These are phyloP conservation scores for Steinernema carpocapsae DNA, from an alignment of 2,888 invertebrate genomes.

Conservation along the genomic window DNA sequence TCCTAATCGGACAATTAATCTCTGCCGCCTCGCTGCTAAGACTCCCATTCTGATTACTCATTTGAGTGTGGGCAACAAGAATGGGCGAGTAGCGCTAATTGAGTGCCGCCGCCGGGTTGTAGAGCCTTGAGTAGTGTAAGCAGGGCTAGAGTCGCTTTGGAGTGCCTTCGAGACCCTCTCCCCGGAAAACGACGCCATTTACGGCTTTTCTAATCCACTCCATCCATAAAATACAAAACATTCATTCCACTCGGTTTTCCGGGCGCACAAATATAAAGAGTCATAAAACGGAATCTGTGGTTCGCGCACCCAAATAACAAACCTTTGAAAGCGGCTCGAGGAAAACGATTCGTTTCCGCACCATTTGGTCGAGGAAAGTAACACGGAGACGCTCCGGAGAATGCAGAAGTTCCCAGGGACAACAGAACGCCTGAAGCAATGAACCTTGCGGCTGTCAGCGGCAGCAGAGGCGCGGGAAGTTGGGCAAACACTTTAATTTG, in stretches of 20 bases:
- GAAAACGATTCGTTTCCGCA: neutral
- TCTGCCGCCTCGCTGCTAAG: too few species aligned
- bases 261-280: neutral
- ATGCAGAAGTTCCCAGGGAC: neutral
- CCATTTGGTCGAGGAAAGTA: neutral
- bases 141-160: neutral
- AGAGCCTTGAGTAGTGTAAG: neutral
- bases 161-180: neutral
- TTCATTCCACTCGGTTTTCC: neutral
- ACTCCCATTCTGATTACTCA: conserved; percentile 9
- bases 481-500: conserved; percentile 10
- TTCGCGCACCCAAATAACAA: neutral
- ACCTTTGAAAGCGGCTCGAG: neutral
- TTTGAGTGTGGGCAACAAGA: neutral
- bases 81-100: conserved; percentile 8
- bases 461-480: neutral
- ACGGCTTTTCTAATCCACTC: conserved; percentile 13
- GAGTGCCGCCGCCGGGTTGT: neutral
- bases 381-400: too few species aligned
- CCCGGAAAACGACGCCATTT: conserved; percentile 3
- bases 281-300: conserved; percentile 8
- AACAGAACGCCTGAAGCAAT: neutral
- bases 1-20: too few species aligned
- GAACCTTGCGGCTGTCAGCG: neutral
- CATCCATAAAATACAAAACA: conserved; percentile 16